Conservation (phyloP, 2,797 vertebrate species). For the Melanotaenia trifasciata region DNA sequence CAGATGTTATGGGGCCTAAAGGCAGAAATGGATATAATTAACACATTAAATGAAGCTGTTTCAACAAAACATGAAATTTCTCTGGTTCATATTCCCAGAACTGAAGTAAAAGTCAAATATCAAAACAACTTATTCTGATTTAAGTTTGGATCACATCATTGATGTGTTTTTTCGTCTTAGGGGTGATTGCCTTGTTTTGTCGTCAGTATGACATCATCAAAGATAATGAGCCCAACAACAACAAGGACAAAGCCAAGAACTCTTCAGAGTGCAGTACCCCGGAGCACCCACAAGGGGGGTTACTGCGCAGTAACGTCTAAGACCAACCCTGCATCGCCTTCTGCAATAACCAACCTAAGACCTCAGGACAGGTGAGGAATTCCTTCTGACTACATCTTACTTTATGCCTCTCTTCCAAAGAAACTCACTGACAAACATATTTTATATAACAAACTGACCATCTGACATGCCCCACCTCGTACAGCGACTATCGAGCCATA, state of each 20-base stretch:
- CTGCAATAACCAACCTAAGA: slow-evolving; percentile 81
- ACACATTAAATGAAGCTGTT: not conserved
- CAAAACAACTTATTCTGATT: not conserved
- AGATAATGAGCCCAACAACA: slow-evolving; percentile 97
- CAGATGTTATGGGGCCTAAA: not conserved
- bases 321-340: slow-evolving; percentile 57
- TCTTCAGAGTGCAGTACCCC: slow-evolving; percentile 96
- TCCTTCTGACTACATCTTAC: not conserved
- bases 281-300: slow-evolving; percentile 92
- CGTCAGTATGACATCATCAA: slow-evolving; percentile 99
- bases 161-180: slow-evolving; percentile 67
- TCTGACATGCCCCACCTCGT: too few species aligned
- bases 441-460: too few species aligned
- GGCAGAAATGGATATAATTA: not conserved
- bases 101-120: not conserved
- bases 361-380: slow-evolving; percentile 81
- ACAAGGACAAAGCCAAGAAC: slow-evolving; percentile 98
- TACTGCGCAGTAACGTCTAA: slow-evolving; percentile 93
- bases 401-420: not conserved
- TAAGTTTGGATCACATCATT: too few species aligned
- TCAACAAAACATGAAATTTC: not conserved
- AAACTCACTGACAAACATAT: too few species aligned
- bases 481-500: too few species aligned
- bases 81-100: not conserved
- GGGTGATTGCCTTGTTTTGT: slow-evolving; percentile 95